phyloP scores from a whole-genome alignment of 2,888 invertebrate species.

The Notodonta ziczac region DNA sequence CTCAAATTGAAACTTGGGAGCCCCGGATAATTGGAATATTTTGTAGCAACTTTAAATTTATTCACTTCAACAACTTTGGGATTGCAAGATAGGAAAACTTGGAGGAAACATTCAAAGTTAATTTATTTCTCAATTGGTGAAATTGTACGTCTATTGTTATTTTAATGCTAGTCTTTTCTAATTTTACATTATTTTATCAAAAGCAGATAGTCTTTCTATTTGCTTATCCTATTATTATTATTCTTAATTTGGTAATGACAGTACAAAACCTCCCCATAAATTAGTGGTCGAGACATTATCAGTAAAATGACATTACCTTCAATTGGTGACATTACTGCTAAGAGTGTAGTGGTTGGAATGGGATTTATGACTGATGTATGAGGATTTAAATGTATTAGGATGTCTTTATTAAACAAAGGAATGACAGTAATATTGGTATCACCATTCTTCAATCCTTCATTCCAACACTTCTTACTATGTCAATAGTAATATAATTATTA shows the following conservation, averaged over 20 bases:
- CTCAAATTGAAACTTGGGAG: constrained; percentile 60
- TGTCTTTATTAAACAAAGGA: background rate
- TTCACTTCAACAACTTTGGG: constrained; percentile 12
- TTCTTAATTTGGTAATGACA: too few relatives aligned
- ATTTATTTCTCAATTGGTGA: background rate
- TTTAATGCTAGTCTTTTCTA: background rate
- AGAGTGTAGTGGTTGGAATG: too few relatives aligned
- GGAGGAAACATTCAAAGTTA: background rate
- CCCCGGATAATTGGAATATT: constrained; percentile 53
- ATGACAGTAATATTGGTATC: background rate
- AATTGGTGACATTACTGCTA: too few relatives aligned
- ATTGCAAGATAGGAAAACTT: constrained; percentile 8
- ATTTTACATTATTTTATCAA: background rate
- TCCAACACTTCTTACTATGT: too few relatives aligned
- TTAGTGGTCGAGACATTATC: too few relatives aligned
- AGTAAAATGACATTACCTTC: too few relatives aligned
- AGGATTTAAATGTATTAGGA: too few relatives aligned
- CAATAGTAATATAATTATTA: too few relatives aligned
- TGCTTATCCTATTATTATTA: too few relatives aligned
- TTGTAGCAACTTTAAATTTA: constrained; percentile 29
- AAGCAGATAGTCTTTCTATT: too few relatives aligned
- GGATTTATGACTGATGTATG: background rate
- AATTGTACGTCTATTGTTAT: background rate
- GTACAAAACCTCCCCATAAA: too few relatives aligned
- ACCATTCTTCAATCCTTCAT: too few relatives aligned